These are phyloP conservation scores for Eurypyga helias DNA, from an alignment of 2,113 vertebrate species.

Conservation along the genomic window DNA sequence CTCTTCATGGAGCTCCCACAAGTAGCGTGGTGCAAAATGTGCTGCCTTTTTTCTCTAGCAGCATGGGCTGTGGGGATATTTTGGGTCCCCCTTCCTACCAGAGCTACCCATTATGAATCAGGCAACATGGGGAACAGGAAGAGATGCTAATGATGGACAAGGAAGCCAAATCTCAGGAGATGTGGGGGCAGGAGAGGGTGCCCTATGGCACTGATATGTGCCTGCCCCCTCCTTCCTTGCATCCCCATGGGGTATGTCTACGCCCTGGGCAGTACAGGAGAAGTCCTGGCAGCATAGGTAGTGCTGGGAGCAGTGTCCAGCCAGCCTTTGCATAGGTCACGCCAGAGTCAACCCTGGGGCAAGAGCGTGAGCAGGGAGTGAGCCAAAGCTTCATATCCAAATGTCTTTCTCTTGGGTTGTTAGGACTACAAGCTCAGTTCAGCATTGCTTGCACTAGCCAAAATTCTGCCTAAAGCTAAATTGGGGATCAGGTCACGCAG, in stretches of 20 bases:
- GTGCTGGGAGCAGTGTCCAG: background rate
- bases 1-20: background rate
- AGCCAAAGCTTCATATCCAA: background rate
- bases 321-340: background rate
- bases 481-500: background rate
- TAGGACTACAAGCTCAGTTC: background rate
- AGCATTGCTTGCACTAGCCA: background rate
- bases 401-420: background rate
- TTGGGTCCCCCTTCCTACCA: background rate
- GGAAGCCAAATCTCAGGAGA: background rate
- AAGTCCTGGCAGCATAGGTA: background rate
- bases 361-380: background rate
- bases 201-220: background rate
- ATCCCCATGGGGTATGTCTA: background rate
- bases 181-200: fast-evolving
- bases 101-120: background rate
- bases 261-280: background rate
- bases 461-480: background rate
- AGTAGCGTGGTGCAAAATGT: background rate
- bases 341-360: background rate
- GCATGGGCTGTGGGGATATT: fast-evolving
- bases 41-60: background rate
- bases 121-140: background rate
- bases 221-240: background rate
- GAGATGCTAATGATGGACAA: background rate